Conservation (phyloP, 2,113 vertebrate species). For the Onychorhynchus coronatus region DNA sequence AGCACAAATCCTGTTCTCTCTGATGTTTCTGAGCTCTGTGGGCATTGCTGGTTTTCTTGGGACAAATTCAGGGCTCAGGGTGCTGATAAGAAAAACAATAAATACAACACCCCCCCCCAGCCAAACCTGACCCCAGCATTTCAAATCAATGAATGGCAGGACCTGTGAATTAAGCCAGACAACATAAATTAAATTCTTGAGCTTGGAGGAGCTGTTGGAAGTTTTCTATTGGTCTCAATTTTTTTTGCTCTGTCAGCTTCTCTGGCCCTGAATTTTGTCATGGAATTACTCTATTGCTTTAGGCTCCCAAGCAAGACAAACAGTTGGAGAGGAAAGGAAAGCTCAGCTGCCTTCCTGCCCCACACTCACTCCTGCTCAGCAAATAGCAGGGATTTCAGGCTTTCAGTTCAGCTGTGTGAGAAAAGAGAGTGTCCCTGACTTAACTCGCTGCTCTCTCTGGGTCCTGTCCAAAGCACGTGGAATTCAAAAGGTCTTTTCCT, state of each 20-base stretch:
- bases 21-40: neutral
- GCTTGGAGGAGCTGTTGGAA: neutral
- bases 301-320: conserved; percentile 47
- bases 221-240: neutral
- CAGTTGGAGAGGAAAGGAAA: neutral
- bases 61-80: accelerated
- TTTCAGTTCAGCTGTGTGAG: neutral
- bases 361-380: neutral
- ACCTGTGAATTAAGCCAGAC: neutral
- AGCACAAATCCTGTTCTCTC: neutral
- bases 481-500: neutral
- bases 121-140: neutral
- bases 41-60: neutral
- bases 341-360: conserved; percentile 35
- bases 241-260: conserved; percentile 32
- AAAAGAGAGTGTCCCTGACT: neutral
- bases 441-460: neutral
- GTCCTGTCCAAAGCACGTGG: neutral
- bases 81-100: neutral
- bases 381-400: neutral
- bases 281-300: conserved; percentile 30
- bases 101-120: neutral
- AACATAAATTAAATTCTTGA: neutral
- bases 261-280: neutral
- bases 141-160: neutral